These are phyloP conservation scores for Bubo bubo DNA, from an alignment of 2,113 vertebrate species.

Conservation along the genomic window DNA sequence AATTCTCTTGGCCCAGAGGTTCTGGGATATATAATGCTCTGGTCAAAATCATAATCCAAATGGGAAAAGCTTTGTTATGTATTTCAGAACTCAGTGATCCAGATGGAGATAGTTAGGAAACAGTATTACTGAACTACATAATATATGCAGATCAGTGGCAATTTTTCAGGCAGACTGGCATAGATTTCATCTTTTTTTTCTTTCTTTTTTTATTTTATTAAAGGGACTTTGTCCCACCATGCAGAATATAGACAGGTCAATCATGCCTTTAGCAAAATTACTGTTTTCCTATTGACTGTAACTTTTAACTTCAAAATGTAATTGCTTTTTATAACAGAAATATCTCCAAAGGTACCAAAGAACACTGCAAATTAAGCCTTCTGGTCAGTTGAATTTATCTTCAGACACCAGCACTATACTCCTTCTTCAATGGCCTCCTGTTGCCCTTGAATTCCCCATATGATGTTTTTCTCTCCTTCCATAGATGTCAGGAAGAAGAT, in stretches of 20 bases:
- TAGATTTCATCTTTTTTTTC: background rate
- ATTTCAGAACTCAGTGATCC: background rate
- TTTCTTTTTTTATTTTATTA: background rate
- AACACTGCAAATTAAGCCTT: background rate
- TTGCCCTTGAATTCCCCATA: background rate
- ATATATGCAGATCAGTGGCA: background rate
- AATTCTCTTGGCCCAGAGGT: background rate
- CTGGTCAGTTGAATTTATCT: background rate
- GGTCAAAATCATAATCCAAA: conserved; percentile 4
- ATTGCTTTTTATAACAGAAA: background rate
- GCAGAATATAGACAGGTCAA: background rate
- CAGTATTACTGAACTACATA: background rate
- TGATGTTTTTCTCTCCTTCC: background rate
- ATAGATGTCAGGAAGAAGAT: background rate
- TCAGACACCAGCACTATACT: background rate
- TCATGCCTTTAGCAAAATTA: background rate
- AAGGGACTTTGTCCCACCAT: background rate
- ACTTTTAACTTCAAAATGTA: background rate
- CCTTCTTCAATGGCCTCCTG: fast-evolving
- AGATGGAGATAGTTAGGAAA: conserved; percentile 5
- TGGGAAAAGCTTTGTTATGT: background rate
- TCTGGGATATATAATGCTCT: background rate
- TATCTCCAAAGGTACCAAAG: background rate
- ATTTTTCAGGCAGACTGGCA: background rate
- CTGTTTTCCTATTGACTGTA: background rate